These are phyloP conservation scores for Pandemis cinnamomeana DNA, from an alignment of 2,888 invertebrate genomes.

Conservation along the genomic window DNA sequence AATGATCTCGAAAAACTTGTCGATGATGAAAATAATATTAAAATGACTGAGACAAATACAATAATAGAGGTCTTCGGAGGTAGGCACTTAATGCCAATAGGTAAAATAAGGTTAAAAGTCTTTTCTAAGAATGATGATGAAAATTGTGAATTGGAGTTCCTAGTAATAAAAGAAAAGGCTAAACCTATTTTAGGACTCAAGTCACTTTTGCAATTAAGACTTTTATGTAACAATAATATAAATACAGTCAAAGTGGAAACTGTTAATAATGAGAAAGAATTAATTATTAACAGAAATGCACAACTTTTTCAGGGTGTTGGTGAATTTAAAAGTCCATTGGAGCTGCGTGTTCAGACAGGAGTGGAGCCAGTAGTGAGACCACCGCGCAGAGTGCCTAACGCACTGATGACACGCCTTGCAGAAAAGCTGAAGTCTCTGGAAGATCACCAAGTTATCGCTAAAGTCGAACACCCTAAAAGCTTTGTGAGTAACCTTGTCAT, in stretches of 20 bases:
- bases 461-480: too few relatives aligned
- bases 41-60: slow-evolving; percentile 10
- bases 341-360: too few relatives aligned
- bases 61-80: slow-evolving; percentile 9
- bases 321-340: too few relatives aligned
- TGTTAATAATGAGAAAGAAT: neutral
- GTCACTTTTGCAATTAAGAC: neutral
- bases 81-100: slow-evolving; percentile 1
- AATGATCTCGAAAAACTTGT: neutral
- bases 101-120: neutral
- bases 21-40: slow-evolving; percentile 11
- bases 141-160: slow-evolving; percentile 26
- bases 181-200: slow-evolving; percentile 37
- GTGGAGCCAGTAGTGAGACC: too few relatives aligned
- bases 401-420: too few relatives aligned
- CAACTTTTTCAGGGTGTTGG: too few relatives aligned
- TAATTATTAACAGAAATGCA: neutral
- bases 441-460: too few relatives aligned
- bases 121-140: slow-evolving; percentile 1
- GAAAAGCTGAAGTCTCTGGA: too few relatives aligned
- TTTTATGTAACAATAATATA: neutral
- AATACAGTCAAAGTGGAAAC: neutral
- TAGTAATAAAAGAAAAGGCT: slow-evolving; percentile 38
- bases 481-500: too few relatives aligned
- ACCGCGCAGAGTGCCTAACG: too few relatives aligned